Evolutionary conservation across 2,888 invertebrate genomes (phyloP).

Genomic region (Antheraea assamensis): DNA sequence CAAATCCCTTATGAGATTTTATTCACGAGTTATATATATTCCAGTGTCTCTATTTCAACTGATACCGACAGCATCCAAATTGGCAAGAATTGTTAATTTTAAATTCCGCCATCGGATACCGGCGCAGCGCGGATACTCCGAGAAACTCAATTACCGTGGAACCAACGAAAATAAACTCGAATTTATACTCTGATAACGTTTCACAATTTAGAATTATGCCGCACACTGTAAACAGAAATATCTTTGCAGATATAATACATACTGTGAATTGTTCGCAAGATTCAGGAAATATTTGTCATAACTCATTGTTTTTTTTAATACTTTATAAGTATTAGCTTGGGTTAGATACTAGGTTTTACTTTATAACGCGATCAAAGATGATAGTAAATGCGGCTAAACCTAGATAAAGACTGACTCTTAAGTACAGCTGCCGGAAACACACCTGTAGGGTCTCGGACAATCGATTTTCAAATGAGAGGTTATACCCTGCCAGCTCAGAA

Average conservation of each 20-base stretch:
- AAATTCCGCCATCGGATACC: slow-evolving; percentile 45
- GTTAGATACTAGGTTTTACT: too few species aligned
- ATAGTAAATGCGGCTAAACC: too few species aligned
- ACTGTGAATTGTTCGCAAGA: background rate
- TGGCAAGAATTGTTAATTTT: slow-evolving; percentile 66
- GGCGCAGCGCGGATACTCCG: slow-evolving; percentile 26
- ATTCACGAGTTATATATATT: slow-evolving; percentile 21
- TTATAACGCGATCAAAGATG: too few species aligned
- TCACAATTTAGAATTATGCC: slow-evolving; percentile 28
- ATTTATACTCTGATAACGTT: slow-evolving; percentile 19
- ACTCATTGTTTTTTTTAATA: too few species aligned
- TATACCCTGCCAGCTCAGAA: too few species aligned
- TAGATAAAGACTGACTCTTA: too few species aligned
- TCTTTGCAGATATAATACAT: background rate
- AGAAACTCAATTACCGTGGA: slow-evolving; percentile 68
- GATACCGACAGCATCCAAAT: slow-evolving; percentile 44
- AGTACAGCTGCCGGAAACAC: too few species aligned
- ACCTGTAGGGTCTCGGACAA: too few species aligned
- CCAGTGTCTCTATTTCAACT: slow-evolving; percentile 32
- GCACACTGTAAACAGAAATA: slow-evolving; percentile 18
- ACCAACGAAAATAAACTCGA: slow-evolving; percentile 57
- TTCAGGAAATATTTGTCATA: background rate
- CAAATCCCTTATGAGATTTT: background rate
- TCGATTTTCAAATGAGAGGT: too few species aligned
- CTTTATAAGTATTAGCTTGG: too few species aligned